phyloP scores from a whole-genome alignment of 2,113 vertebrate species.

The Fulica atra region DNA sequence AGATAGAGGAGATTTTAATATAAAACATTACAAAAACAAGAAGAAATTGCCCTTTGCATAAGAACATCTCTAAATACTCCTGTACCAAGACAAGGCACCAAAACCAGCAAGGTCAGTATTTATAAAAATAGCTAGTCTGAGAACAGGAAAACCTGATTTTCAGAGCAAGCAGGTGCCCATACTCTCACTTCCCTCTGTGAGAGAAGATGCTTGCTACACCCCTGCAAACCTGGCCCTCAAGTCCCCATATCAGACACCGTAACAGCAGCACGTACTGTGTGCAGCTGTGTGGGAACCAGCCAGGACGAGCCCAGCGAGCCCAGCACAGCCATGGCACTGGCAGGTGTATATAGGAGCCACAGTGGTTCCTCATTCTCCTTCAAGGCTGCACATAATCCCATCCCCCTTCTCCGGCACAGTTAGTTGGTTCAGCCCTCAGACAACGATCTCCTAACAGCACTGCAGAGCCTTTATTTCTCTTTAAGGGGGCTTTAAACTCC shows the following conservation, averaged over 20 bases:
- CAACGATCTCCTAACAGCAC: not conserved
- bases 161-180: not conserved
- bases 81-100: not conserved
- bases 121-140: not conserved
- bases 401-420: not conserved
- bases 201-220: rapidly evolving
- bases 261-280: rapidly evolving
- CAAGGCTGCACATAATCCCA: not conserved
- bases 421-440: not conserved
- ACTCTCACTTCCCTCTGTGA: not conserved
- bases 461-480: not conserved
- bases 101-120: not conserved
- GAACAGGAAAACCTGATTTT: not conserved
- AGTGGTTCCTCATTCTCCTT: not conserved
- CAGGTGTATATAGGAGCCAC: rapidly evolving
- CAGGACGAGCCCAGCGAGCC: rapidly evolving
- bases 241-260: rapidly evolving
- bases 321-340: not conserved
- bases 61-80: not conserved
- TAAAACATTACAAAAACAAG: not conserved
- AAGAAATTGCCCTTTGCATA: not conserved
- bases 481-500: not conserved
- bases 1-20: not conserved
- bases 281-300: not conserved
- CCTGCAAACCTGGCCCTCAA: not conserved